phyloP scores from a whole-genome alignment of 1,140 invertebrate species.

The Steinernema khuongi region DNA sequence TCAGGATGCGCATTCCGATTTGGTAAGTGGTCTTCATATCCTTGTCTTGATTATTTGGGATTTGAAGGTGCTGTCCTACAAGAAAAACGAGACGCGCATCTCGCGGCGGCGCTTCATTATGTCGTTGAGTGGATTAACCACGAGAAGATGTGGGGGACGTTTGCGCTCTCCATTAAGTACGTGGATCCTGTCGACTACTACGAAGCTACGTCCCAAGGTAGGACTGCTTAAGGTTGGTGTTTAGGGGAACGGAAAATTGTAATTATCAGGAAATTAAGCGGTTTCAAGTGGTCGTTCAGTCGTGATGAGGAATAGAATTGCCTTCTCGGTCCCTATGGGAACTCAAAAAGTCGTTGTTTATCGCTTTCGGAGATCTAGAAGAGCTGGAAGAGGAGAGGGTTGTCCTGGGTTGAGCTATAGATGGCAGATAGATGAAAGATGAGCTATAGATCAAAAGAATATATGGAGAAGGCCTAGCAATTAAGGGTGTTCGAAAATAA shows the following conservation, averaged over 20 bases:
- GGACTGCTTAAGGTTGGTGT: neutral
- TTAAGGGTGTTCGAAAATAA: too few relatives aligned
- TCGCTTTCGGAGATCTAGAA: too few relatives aligned
- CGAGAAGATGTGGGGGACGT: conserved; percentile 29
- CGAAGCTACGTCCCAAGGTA: conserved; percentile 24
- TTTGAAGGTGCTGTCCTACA: conserved; percentile 52
- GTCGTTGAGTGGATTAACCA: conserved; percentile 53
- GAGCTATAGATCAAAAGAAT: too few relatives aligned
- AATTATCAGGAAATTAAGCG: too few relatives aligned
- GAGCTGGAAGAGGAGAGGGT: too few relatives aligned
- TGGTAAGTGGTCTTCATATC: neutral
- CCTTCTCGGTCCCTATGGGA: too few relatives aligned
- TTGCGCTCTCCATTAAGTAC: conserved; percentile 40
- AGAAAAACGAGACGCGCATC: conserved; percentile 51
- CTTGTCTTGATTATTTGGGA: neutral
- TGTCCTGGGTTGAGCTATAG: neutral
- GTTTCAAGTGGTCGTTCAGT: too few relatives aligned
- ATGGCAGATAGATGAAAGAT: conserved; percentile 8
- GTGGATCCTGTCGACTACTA: conserved; percentile 31
- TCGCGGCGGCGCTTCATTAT: conserved; percentile 50
- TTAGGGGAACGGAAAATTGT: too few relatives aligned
- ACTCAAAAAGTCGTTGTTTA: too few relatives aligned
- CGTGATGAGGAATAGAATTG: too few relatives aligned
- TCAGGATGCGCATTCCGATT: neutral
- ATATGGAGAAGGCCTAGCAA: too few relatives aligned